Evolutionary conservation across 2,113 vertebrate species (phyloP), one percentile per base, ranked within the genome.

Genomic region (Phocoena phocoena): DNA sequence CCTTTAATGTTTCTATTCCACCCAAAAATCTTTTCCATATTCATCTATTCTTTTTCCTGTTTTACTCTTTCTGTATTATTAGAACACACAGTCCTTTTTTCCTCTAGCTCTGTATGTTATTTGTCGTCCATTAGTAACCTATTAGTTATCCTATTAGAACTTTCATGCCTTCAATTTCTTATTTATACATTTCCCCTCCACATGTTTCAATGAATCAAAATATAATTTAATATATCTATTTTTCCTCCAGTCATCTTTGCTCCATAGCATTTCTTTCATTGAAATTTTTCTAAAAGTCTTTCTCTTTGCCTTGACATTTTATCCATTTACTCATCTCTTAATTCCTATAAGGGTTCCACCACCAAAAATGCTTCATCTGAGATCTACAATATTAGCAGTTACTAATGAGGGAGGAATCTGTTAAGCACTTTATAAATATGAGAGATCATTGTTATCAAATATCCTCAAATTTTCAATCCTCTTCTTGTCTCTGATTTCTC

Each of bases 381-480:
- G 36, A 93, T 83, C 36, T 80, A 84, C 23, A 74, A n/a, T 62
- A 65, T 70, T 36, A 87, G 82, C 50, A 21, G 21, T 86, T 93
- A 95, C 25, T 96, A 90, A 88, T 31, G 25, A 92, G 36, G 41
- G 38, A 55, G 31, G 74, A 89, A 87, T 53, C 13, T 73, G 38
- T 86, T 71, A 92, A 96, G 44, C 47, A 7, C 25, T 97, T 92
- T 94, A 87, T 13, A 82, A 93, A 93, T 71, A 71, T n/a, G 33
- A 93, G 18, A 60, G 41, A 33, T 55, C 58, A 94, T 81, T 95
- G 10, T 80, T 85, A 85, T 55, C 88, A 84, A 77, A 81, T 90
- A 23, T 76, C 28, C 18, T 63, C 21, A 76, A 36, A 93, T 97
- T 73, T 86, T 89, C 38, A 47, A 4, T 95, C 53, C 18, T 82